Base-by-base conservation (phyloP, 2,888 invertebrate genomes). In the Thereva nobilitata region DNA sequence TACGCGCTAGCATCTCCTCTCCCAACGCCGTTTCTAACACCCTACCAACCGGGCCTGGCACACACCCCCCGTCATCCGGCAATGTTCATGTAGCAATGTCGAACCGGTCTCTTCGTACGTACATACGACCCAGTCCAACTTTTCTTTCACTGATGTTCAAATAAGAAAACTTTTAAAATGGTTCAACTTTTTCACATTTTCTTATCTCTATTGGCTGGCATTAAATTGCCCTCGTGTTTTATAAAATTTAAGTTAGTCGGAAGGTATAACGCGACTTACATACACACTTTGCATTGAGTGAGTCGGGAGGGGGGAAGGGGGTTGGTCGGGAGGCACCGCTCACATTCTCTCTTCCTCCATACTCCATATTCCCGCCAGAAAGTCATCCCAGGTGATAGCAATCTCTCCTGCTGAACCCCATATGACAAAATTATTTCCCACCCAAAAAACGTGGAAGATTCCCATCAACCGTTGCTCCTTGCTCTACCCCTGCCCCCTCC, bases 161-260 rank as follows among this genome's bases (percentile, higher is more conserved):
- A 35, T 44, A 37, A 59, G 47, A 47, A 59, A 59, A 59, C 42
- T 59, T 59, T 59, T 59, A 59, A 59, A 59, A 59, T 59, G 45
- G 59, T 47, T 59, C 49, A 59, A 59, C 59, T 59, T 59, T 59
- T 59, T 59, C 59, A 59, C 59, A 59, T 59, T 59, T 59, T 59
- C 59, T 59, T 59, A 59, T 59, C 59, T 59, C 59, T 47, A 59
- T 59, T 59, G 59, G 49, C 47, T 59, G 49, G 49, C 47, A 38
- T 59, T 47, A 59, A 49, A 59, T 59, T 59, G 49, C 40, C 54
- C 38, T 47, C 47, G 47, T 59, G 45, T 59, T 59, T 47, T 49
- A 23, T 23, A 59, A 59, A 59, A 59, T 59, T 59, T 59, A 59
- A 59, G 49, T 10, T 47, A 40, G 12, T 38, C 37, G 37, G 57